A percentile compares a stretch with the other conserved stretches of the same genome.
phyloP scores from a whole-genome alignment of 2,113 vertebrate genomes.

The Channa argus region DNA sequence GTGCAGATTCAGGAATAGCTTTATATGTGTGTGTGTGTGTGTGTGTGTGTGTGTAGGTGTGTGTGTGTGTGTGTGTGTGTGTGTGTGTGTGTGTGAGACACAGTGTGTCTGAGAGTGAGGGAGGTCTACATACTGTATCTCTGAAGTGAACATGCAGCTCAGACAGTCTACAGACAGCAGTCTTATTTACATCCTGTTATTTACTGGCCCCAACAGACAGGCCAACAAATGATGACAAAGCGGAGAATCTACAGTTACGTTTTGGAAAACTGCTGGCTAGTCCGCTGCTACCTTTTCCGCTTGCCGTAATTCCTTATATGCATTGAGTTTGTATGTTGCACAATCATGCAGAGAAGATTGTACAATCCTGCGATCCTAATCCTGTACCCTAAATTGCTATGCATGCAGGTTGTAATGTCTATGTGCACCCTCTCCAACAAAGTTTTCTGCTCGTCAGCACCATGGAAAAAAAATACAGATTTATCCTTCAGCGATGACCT shows the following conservation, averaged over 20 bases:
- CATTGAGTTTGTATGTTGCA: slow-evolving; percentile 1
- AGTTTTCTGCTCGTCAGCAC: slow-evolving; percentile 76
- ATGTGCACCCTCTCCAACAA: slow-evolving; percentile 50
- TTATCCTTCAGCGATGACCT: slow-evolving; percentile 70
- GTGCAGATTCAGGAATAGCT: slow-evolving; percentile 21
- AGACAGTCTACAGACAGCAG: slow-evolving; percentile 60
- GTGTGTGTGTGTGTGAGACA: not conserved
- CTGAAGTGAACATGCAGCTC: slow-evolving; percentile 50
- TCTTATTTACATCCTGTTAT: slow-evolving; percentile 71
- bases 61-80: not conserved
- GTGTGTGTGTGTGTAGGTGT: not conserved
- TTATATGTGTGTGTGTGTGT: not conserved
- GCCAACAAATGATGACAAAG: slow-evolving; percentile 64
- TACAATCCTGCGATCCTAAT: slow-evolving; percentile 24
- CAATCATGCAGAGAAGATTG: slow-evolving; percentile 13
- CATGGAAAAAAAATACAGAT: slow-evolving; percentile 58
- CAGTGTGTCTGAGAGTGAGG: not conserved
- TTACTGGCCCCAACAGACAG: slow-evolving; percentile 49
- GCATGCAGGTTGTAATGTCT: slow-evolving; percentile 18
- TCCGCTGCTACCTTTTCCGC: slow-evolving; percentile 7
- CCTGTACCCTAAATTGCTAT: slow-evolving; percentile 24
- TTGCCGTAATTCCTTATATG: slow-evolving; percentile 32
- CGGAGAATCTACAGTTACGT: slow-evolving; percentile 48
- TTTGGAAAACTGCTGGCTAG: slow-evolving; percentile 28
- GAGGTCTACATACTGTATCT: slow-evolving; percentile 51